Evolutionary conservation across 2,888 invertebrate species (phyloP), one percentile per base, ranked within the genome.

Genomic region (Troides aeacus): DNA sequence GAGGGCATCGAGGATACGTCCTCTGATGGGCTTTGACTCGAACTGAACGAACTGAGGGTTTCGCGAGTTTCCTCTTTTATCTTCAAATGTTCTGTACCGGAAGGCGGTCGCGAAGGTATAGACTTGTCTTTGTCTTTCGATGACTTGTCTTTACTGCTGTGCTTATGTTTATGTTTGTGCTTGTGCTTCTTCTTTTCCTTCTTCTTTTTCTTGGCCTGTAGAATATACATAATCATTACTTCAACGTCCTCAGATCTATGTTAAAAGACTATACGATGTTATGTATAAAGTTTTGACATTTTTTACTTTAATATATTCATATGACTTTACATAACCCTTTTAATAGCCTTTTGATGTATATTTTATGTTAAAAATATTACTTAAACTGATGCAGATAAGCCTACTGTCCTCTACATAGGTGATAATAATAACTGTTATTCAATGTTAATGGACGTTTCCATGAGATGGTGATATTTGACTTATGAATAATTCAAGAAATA

Each of bases 161-260:
- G 97, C 78, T 97, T 97, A 82, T 97, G 97, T 81, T 97, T 97
- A 81, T 98, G 97, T 84, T 97, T 98, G 84, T 98, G 97, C 83
- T 98, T 98, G 87, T 97, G 95, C 80, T 96, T 96, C 79, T 96
- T 95, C 77, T 96, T 96, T 62, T 96, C 95, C 78, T 96, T 96
- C 83, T 96, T 96, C 87, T 95, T 95, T 86, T 96, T 96, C 86
- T 95, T 95, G 6, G 89, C 81, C 92, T 95, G 79, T 12, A 66
- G 70, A 30, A 39, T 50, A 59, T 18, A 64, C 30, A 42, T 21
- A 42, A 18, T 18, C 24, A 61, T 8, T 12, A 18, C 2, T 57
- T 5, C 57, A 57, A 21, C n/a, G 6, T 18, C 53, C 10, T n/a
- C 1, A 18, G n/a, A 53, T 57, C 10, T 57, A 57, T 15, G 18